These are phyloP conservation scores for Portunus trituberculatus DNA, from an alignment of 1,140 invertebrate species.

Conservation along the genomic window DNA sequence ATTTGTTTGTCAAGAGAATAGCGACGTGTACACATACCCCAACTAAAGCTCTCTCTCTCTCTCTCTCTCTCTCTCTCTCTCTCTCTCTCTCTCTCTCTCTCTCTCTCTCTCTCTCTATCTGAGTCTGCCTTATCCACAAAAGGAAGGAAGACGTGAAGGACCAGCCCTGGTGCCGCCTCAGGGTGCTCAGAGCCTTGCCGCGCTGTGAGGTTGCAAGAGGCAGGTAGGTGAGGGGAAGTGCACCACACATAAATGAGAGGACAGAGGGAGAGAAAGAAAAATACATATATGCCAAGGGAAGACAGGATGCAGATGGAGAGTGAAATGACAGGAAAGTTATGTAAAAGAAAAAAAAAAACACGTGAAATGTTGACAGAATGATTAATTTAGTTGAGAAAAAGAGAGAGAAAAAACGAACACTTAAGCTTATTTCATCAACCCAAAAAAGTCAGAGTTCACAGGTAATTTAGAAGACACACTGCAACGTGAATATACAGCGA, in stretches of 20 bases:
- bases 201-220: not conserved
- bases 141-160: not conserved
- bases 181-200: not conserved
- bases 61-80: too few species aligned
- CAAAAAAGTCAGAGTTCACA: too few species aligned
- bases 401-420: not conserved
- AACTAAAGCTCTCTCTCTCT: too few species aligned
- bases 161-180: not conserved
- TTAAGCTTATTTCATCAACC: not conserved
- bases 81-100: too few species aligned
- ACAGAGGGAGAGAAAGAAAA: constrained; percentile 15
- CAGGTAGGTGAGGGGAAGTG: not conserved
- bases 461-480: too few species aligned
- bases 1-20: too few species aligned
- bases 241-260: not conserved
- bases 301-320: not conserved
- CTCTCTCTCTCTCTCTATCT: too few species aligned
- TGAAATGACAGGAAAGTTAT: not conserved
- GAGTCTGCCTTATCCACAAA: not conserved
- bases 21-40: too few species aligned
- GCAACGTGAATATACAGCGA: too few species aligned
- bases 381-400: not conserved
- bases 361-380: not conserved
- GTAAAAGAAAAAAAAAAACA: not conserved
- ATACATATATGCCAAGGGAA: not conserved